These are phyloP conservation scores for Biston stratarius DNA, from an alignment of 2,888 invertebrate species.

Conservation along the genomic window DNA sequence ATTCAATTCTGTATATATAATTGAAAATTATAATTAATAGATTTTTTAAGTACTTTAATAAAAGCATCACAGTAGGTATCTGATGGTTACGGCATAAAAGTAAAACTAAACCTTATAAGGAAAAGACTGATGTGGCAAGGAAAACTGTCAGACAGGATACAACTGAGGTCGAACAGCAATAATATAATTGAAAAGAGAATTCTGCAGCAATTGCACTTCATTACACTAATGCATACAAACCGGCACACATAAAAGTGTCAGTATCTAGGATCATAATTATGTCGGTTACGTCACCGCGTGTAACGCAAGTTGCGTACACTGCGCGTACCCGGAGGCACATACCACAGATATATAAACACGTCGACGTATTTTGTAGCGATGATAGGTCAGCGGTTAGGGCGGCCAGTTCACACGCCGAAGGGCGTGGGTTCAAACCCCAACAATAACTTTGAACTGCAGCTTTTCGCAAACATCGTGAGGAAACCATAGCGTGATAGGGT, in stretches of 20 bases:
- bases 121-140: slow-evolving; percentile 14
- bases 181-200: slow-evolving; percentile 21
- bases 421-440: neutral
- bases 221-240: slow-evolving; percentile 29
- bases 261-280: slow-evolving; percentile 36
- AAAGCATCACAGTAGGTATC: too few species aligned
- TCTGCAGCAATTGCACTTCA: slow-evolving; percentile 20
- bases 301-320: slow-evolving; percentile 45
- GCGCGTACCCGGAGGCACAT: slow-evolving; percentile 37
- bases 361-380: too few species aligned
- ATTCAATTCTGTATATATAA: too few species aligned
- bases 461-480: too few species aligned
- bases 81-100: too few species aligned
- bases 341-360: neutral
- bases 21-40: too few species aligned
- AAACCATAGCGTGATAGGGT: too few species aligned
- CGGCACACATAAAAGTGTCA: slow-evolving; percentile 39
- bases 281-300: slow-evolving; percentile 44
- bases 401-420: too few species aligned
- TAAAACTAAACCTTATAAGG: neutral
- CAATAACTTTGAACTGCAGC: slow-evolving; percentile 20
- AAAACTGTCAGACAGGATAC: slow-evolving; percentile 22
- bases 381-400: too few species aligned
- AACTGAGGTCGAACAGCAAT: slow-evolving; percentile 22
- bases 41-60: too few species aligned